A percentile compares a stretch with the other conserved stretches of the same genome.
These are phyloP conservation scores for Onychostruthus taczanowskii DNA, from an alignment of 2,113 vertebrate species.

Conservation along the genomic window DNA sequence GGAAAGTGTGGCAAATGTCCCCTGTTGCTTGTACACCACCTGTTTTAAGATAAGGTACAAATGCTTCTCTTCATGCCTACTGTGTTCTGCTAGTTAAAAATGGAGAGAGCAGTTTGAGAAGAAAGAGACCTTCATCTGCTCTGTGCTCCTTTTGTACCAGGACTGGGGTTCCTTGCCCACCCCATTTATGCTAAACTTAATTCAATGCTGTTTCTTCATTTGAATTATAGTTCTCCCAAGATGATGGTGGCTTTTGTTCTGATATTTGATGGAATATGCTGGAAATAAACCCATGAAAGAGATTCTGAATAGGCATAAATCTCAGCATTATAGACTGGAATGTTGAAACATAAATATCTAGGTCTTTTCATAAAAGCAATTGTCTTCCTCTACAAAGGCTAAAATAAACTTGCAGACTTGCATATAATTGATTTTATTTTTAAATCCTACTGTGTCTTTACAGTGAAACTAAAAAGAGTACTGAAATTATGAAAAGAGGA, in stretches of 20 bases:
- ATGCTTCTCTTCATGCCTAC: not conserved
- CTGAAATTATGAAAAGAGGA: not conserved
- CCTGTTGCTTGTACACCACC: not conserved
- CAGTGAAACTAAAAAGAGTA: not conserved
- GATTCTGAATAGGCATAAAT: not conserved
- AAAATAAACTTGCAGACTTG: not conserved
- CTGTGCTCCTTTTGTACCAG: not conserved
- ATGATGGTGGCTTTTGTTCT: not conserved
- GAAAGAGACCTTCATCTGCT: not conserved
- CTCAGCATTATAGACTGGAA: not conserved
- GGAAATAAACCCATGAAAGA: not conserved
- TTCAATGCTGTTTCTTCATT: not conserved
- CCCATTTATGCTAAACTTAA: not conserved
- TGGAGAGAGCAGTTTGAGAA: not conserved
- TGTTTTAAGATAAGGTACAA: not conserved
- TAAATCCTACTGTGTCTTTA: not conserved
- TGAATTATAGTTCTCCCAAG: not conserved
- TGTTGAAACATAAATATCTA: not conserved
- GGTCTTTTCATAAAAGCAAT: not conserved
- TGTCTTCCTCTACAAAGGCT: not conserved
- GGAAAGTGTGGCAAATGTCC: not conserved
- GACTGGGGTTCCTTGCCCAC: not conserved
- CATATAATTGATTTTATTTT: not conserved
- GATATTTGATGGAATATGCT: not conserved
- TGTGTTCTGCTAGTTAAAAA: not conserved